Evolutionary conservation across 2,888 invertebrate species (phyloP).

Genomic region (Caenorhabditis sp.): DNA sequence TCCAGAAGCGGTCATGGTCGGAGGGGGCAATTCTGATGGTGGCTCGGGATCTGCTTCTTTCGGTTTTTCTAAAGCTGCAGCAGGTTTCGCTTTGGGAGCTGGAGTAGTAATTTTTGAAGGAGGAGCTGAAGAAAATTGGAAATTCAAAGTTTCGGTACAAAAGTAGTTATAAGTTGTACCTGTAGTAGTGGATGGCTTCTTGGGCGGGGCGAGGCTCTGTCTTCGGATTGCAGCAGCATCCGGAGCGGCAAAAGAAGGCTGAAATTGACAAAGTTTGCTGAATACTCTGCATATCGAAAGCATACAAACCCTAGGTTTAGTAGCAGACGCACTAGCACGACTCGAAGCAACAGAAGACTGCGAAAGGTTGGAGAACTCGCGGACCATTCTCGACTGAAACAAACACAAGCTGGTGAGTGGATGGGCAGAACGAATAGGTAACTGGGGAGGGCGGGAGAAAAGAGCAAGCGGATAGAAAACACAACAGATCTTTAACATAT

Average conservation of each 20-base stretch:
- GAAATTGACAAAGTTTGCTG: not conserved
- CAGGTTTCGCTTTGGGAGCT: constrained; percentile 21
- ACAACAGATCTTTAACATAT: constrained; percentile 1
- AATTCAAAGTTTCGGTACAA: no score
- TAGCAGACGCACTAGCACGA: constrained; percentile 52
- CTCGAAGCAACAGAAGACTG: constrained; percentile 63
- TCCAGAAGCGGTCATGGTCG: constrained; percentile 49
- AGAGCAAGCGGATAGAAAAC: constrained; percentile 18
- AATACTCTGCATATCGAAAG: not conserved
- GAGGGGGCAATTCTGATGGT: constrained; percentile 42
- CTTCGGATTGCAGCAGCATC: constrained; percentile 33
- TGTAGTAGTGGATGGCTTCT: constrained; percentile 34
- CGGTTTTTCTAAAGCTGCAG: not conserved
- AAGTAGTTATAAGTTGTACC: no score
- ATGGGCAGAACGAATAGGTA: constrained; percentile 19
- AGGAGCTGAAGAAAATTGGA: not conserved
- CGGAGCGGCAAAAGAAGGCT: constrained; percentile 52
- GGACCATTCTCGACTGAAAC: constrained; percentile 67
- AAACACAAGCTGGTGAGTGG: constrained; percentile 13
- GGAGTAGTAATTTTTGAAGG: constrained; percentile 7
- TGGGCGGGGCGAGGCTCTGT: constrained; percentile 48
- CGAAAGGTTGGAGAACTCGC: constrained; percentile 64
- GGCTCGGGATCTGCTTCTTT: constrained; percentile 14
- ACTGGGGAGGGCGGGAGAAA: not conserved
- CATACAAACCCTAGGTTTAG: constrained; percentile 63